Conservation (phyloP, 2,888 invertebrate genomes). For the Erebia aethiops region DNA sequence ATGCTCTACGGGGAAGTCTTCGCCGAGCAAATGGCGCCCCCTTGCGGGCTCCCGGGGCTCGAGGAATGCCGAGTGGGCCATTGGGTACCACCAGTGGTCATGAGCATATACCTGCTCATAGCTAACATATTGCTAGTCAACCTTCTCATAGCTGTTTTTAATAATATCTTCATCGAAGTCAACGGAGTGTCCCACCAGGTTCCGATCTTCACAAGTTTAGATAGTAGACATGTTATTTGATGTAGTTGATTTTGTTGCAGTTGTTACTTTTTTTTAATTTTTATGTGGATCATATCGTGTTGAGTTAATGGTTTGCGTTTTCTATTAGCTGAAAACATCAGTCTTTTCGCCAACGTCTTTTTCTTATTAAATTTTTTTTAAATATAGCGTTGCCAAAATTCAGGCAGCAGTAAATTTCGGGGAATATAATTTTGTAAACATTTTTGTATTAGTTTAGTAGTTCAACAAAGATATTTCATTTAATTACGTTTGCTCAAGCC, state of each 20-base stretch:
- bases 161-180: conserved; percentile 97
- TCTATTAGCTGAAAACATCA: no score
- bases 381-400: neutral
- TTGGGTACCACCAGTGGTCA: conserved; percentile 97
- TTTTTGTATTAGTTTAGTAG: neutral
- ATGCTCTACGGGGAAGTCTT: conserved; percentile 99
- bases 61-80: conserved; percentile 91
- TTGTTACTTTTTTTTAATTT: conserved; percentile 18
- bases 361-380: neutral
- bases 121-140: conserved; percentile 99
- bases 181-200: conserved; percentile 98
- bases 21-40: conserved; percentile 97
- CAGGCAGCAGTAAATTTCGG: no score
- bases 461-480: neutral
- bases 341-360: no score
- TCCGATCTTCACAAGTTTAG: conserved; percentile 50
- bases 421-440: neutral
- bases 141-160: conserved; percentile 99
- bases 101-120: conserved; percentile 98
- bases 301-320: neutral
- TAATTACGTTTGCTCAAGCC: neutral
- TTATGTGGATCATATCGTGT: conserved; percentile 32
- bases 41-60: conserved; percentile 90
- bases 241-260: conserved; percentile 32
- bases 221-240: conserved; percentile 33